Evolutionary conservation across 2,113 vertebrate genomes (phyloP).

Genomic region (Struthio camelus): DNA sequence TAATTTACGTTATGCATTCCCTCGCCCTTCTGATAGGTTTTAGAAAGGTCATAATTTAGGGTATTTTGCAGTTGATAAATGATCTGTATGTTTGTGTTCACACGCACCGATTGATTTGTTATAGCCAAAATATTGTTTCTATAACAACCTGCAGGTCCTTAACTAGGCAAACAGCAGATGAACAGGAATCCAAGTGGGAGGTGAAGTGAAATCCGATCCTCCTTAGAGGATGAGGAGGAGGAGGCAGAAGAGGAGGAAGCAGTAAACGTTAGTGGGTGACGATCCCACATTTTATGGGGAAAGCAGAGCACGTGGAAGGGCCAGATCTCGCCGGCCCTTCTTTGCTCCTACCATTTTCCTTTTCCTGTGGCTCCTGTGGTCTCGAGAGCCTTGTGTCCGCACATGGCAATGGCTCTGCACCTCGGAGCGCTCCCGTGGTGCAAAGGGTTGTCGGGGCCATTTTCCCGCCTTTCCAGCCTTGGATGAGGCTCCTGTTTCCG

Average conservation of each 20-base stretch:
- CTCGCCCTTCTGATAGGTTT: conserved; percentile 91
- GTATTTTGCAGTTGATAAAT: conserved; percentile 98
- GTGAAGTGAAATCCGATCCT: conserved; percentile 63
- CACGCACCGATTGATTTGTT: conserved; percentile 93
- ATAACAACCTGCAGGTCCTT: conserved; percentile 85
- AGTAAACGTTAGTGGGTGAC: not conserved
- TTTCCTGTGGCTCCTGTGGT: not conserved
- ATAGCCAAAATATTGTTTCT: conserved; percentile 88
- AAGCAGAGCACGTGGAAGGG: not conserved
- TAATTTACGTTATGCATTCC: conserved; percentile 95
- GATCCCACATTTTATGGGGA: not conserved
- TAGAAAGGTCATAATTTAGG: conserved; percentile 99
- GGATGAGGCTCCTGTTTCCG: conserved; percentile 87
- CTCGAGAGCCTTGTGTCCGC: conserved; percentile 8
- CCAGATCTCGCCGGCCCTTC: not conserved
- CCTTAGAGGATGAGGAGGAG: not conserved
- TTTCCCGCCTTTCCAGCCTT: conserved; percentile 89
- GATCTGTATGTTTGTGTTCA: conserved; percentile 94
- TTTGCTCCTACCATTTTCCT: not conserved
- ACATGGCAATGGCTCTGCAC: conserved; percentile 60
- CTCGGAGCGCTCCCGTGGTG: conserved; percentile 66
- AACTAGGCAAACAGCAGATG: conserved; percentile 87
- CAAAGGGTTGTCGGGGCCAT: conserved; percentile 83
- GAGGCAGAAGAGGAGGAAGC: not conserved
- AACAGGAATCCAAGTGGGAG: conserved; percentile 73